Evolutionary conservation across 2,888 invertebrate genomes (phyloP), one percentile per base, ranked within the genome.

Genomic region (Ethmia dodecea): DNA sequence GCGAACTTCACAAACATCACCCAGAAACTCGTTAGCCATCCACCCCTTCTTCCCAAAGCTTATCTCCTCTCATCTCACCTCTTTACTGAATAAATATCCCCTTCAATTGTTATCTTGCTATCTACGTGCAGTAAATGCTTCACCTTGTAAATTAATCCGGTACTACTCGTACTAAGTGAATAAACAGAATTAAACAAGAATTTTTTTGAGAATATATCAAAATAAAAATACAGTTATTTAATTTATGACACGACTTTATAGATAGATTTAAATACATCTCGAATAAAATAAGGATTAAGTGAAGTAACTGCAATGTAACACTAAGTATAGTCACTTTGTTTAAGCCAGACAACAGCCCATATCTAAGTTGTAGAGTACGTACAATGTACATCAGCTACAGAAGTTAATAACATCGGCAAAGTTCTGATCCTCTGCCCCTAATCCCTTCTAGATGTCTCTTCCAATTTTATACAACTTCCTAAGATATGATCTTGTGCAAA

Each of bases 21-120:
- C 53, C 55, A 51, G 62, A 64, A 68, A 63, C 67, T 69, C 67
- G 64, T 69, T 67, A 66, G 55, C 57, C 50, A 49, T 42, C 51
- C 45, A 40, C 49, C 45, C 52, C 49, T 56, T 35, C 40, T 38
- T 40, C 43, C n/a, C n/a, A n/a, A n/a, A n/a, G 31, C 32, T 37
- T 45, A 49, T 51, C 48, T 48, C 46, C 20, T 48, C 47, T 15
- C 43, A 33, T 39, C 20, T 13, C 40, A 29, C 38, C 42, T 33
- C 40, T 38, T 37, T 45, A 45, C 48, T 50, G 52, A 56, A 63
- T 56, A 64, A 58, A 63, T 59, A 47, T 55, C 53, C 55, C 54
- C 49, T 48, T 59, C 52, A 44, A 50, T 60, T 55, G 52, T 44
- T 45, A 37, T 39, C 37, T n/a, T n/a, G n/a, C n/a, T n/a, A n/a